These are phyloP conservation scores for Drosophila kuntzei DNA, from an alignment of 2,888 invertebrate genomes.

Conservation along the genomic window DNA sequence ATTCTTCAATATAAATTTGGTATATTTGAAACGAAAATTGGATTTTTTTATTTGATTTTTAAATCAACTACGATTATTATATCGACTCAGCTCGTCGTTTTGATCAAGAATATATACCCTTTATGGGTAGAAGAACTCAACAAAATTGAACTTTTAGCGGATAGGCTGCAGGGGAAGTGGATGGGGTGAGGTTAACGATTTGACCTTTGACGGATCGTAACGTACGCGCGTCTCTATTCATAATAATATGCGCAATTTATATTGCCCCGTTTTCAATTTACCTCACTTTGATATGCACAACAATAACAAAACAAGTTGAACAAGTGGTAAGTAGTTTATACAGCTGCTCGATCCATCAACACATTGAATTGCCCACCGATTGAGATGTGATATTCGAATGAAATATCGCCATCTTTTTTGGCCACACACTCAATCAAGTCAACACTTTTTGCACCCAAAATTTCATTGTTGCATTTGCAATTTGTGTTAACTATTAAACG, in stretches of 20 bases:
- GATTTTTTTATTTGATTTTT: no score
- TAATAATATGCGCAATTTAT: slow-evolving; percentile 27
- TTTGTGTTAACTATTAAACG: slow-evolving; percentile 24
- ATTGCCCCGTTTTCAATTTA: slow-evolving; percentile 4
- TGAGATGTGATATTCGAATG: slow-evolving; percentile 20
- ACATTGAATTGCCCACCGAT: slow-evolving; percentile 24
- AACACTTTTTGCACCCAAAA: slow-evolving; percentile 2
- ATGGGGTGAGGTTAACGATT: background rate
- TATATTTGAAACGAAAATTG: no score
- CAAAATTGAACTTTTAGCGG: no score
- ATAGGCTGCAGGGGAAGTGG: no score
- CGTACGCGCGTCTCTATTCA: background rate
- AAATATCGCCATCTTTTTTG: slow-evolving; percentile 19
- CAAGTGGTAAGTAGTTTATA: slow-evolving; percentile 64
- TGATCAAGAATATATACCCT: background rate
- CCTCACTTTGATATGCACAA: slow-evolving; percentile 11
- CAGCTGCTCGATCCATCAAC: slow-evolving; percentile 69
- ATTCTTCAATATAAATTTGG: no score
- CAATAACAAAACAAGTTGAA: slow-evolving; percentile 20
- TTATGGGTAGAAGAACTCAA: background rate
- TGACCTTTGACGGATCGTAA: slow-evolving; percentile 50
- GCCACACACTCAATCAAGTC: slow-evolving; percentile 44
- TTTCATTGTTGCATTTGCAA: slow-evolving; percentile 15
- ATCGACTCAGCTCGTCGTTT: background rate
- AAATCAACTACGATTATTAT: no score